A percentile compares a stretch with the other conserved stretches of the same genome.
These are phyloP conservation scores for Urocynchramus pylzowi DNA, from an alignment of 2,113 vertebrate genomes.

Conservation along the genomic window DNA sequence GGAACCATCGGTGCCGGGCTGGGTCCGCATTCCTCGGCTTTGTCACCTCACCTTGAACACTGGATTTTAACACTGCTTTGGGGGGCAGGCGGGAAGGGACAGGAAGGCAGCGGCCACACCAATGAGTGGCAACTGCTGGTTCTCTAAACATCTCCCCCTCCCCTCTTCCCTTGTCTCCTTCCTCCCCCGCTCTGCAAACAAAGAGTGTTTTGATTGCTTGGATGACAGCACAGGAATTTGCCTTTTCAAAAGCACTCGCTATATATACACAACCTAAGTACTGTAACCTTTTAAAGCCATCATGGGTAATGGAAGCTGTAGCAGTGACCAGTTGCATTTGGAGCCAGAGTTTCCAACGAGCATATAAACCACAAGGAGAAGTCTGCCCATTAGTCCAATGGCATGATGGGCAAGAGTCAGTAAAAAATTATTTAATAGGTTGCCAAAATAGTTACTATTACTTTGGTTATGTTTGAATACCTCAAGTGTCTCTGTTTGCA, in stretches of 20 bases:
- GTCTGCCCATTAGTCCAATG: neutral
- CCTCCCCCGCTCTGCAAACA: neutral
- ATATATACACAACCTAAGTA: neutral
- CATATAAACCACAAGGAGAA: neutral
- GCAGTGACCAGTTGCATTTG: neutral
- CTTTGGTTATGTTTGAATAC: neutral
- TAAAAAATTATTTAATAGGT: neutral
- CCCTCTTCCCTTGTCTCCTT: neutral
- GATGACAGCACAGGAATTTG: conserved; percentile 53
- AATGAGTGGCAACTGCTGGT: neutral
- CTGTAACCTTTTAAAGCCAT: neutral
- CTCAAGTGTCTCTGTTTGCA: neutral
- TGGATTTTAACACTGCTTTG: neutral
- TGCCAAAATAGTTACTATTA: neutral
- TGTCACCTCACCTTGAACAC: neutral
- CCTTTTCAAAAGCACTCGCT: neutral
- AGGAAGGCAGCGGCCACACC: accelerated
- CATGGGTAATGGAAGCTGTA: neutral
- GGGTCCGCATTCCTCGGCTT: neutral
- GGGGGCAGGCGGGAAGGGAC: neutral
- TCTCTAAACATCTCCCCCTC: neutral
- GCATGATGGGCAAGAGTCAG: neutral
- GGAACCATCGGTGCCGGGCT: neutral
- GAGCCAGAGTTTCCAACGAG: neutral
- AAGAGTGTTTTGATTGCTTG: conserved; percentile 52